A percentile compares a stretch with the other conserved stretches of the same genome.
Conservation (phyloP, 2,113 vertebrate genomes). For the Chaetura pelagica region DNA sequence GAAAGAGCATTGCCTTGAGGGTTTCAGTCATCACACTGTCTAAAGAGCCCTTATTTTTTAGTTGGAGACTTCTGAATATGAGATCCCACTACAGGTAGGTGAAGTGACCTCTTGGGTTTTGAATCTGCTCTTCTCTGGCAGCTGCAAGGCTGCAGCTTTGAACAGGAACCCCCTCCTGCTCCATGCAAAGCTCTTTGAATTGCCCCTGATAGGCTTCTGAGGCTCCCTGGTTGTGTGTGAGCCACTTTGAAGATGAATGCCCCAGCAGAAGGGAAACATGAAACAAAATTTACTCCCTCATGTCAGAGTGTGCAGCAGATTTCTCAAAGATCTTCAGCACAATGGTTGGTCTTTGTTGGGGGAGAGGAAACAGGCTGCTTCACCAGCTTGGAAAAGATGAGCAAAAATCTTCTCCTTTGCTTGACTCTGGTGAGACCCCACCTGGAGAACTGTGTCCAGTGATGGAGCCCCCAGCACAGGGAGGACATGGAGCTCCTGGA, state of each 20-base stretch:
- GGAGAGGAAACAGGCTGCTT: slow-evolving; percentile 18
- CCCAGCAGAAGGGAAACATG: slow-evolving; percentile 52
- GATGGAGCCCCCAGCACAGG: too few relatives aligned
- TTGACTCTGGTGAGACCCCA: too few relatives aligned
- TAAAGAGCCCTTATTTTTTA: slow-evolving; percentile 69
- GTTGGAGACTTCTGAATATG: slow-evolving; percentile 54
- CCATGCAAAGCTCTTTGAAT: slow-evolving; percentile 67
- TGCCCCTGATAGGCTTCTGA: slow-evolving; percentile 59
- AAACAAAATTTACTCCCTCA: slow-evolving; percentile 54
- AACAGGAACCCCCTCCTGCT: slow-evolving; percentile 63
- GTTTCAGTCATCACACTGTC: not conserved
- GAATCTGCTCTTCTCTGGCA: slow-evolving; percentile 51
- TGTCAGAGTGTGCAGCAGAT: slow-evolving; percentile 32
- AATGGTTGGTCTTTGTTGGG: slow-evolving; percentile 47
- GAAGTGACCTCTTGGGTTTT: slow-evolving; percentile 59
- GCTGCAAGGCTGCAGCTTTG: slow-evolving; percentile 58
- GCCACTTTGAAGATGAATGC: slow-evolving; percentile 69
- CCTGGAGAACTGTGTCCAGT: too few relatives aligned
- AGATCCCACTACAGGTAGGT: slow-evolving; percentile 59
- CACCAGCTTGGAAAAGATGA: not conserved
- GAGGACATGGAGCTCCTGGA: too few relatives aligned
- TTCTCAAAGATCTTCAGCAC: slow-evolving; percentile 47
- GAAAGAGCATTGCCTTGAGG: slow-evolving; percentile 32
- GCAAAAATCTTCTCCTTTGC: not conserved
- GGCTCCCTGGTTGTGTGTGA: not conserved